These are phyloP conservation scores for Chymomyza procnemis DNA, from an alignment of 2,888 invertebrate species.

Conservation along the genomic window DNA sequence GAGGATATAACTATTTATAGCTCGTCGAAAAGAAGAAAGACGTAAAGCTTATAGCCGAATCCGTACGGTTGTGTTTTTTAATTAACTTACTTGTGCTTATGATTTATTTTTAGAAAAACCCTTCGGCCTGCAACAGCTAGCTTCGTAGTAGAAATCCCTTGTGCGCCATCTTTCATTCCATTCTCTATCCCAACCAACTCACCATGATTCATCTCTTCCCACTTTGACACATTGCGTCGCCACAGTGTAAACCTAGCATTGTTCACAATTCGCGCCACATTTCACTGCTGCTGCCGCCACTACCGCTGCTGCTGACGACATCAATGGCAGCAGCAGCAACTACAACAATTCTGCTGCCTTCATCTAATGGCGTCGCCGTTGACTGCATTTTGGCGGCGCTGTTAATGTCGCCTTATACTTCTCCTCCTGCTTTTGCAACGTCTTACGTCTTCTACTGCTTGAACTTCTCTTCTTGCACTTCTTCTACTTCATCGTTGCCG, in stretches of 20 bases:
- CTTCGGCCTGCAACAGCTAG: too few species aligned
- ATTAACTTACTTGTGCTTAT: too few species aligned
- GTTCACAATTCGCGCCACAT: neutral
- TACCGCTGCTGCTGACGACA: constrained; percentile 34
- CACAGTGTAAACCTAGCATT: neutral
- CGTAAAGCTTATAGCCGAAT: too few species aligned
- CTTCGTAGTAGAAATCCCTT: too few species aligned
- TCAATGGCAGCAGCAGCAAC: constrained; percentile 8
- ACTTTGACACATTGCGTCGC: too few species aligned
- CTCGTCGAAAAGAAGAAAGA: too few species aligned
- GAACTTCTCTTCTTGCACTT: constrained; percentile 44
- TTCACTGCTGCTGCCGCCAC: constrained; percentile 16
- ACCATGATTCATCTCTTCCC: too few species aligned
- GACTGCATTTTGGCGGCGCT: constrained; percentile 59
- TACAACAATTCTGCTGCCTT: constrained; percentile 16
- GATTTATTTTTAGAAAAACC: too few species aligned
- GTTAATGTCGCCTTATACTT: constrained; percentile 7
- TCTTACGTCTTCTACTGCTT: constrained; percentile 19
- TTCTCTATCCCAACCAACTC: too few species aligned
- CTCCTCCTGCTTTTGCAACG: constrained; percentile 35
- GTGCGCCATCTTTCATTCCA: too few species aligned
- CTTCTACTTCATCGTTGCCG: constrained; percentile 8
- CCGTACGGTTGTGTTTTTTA: too few species aligned
- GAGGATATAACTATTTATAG: too few species aligned
- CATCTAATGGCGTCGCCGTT: constrained; percentile 55